Evolutionary conservation across 2,888 invertebrate genomes (phyloP), one percentile per base, ranked within the genome.

Genomic region (Boloria selene): DNA sequence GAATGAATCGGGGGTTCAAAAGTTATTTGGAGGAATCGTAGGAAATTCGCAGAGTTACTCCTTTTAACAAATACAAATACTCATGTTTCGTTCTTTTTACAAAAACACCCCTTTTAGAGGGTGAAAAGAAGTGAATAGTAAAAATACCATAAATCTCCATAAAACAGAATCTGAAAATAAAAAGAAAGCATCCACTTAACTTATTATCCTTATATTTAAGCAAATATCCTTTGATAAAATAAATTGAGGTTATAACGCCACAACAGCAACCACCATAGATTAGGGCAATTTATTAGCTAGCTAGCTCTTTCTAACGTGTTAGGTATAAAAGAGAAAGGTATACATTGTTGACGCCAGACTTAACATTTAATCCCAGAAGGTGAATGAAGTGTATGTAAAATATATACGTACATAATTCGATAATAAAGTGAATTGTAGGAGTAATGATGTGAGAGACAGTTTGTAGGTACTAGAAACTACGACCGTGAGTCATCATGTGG

Each of bases 241-340:
- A 65, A 65, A 69, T 65, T 49, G 60, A 63, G 63, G 62, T 69
- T 55, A 69, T 53, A 63, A 65, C 60, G 62, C 62, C 55, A 60
- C 51, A 62, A 69, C 38, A 42, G n/a, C 51, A 42, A 60, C 56
- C 42, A 54, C 59, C 62, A 51, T 63, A 69, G 63, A 69, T 63
- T 65, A 69, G 18, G 65, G 68, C 55, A 52, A 69, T 69, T 69
- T 69, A 53, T 65, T 65, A 51, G 14, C 42, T 49, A 17, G 7
- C 16, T 10, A 13, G 65, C 65, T 62, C 54, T 51, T 7, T 62
- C 31, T 6, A 31, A 31, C 31, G 31, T 31, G 1, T 31, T 31
- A 7, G 6, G 13, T 45, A 45, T 16, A 45, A 56, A 22, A 22
- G 22, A 38, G 31, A 38, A 7, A 7, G 31, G 10, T 38, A 38